Evolutionary conservation across 2,797 vertebrate genomes (phyloP).

Genomic region (Syndactyla subalaris): DNA sequence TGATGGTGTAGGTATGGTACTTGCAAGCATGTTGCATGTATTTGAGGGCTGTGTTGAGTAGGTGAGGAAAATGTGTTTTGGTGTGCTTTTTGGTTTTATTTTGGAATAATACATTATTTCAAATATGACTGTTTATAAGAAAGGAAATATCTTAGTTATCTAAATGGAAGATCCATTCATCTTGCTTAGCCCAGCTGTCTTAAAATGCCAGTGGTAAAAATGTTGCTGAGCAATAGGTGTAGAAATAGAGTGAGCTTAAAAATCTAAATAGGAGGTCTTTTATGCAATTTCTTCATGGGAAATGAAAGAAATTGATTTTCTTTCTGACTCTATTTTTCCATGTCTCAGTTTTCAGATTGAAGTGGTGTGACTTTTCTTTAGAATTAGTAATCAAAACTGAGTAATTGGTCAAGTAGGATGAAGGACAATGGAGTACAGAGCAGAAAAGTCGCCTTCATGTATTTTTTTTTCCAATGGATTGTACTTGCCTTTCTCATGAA

Average conservation of each 20-base stretch:
- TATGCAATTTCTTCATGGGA: not conserved
- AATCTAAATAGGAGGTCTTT: not conserved
- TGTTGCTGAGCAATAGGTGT: not conserved
- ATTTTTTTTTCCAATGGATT: not conserved
- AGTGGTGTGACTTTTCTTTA: not conserved
- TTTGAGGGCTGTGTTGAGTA: not conserved
- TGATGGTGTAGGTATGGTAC: not conserved
- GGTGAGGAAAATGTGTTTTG: not conserved
- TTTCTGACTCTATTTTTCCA: not conserved
- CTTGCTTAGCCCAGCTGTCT: not conserved
- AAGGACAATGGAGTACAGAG: not conserved
- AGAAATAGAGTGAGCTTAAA: not conserved
- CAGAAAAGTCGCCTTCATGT: not conserved
- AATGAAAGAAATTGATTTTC: not conserved
- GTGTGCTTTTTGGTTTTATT: not conserved
- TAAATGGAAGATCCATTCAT: not conserved
- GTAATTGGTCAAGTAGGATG: not conserved
- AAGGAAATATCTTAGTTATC: not conserved
- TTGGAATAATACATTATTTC: not conserved
- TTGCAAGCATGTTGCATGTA: fast-evolving
- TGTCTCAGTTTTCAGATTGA: not conserved
- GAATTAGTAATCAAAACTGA: not conserved
- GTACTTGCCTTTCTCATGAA: not conserved
- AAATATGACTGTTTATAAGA: not conserved
- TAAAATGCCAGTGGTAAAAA: not conserved